Evolutionary conservation across 2,888 invertebrate genomes (phyloP).

Genomic region (Luperina testacea): DNA sequence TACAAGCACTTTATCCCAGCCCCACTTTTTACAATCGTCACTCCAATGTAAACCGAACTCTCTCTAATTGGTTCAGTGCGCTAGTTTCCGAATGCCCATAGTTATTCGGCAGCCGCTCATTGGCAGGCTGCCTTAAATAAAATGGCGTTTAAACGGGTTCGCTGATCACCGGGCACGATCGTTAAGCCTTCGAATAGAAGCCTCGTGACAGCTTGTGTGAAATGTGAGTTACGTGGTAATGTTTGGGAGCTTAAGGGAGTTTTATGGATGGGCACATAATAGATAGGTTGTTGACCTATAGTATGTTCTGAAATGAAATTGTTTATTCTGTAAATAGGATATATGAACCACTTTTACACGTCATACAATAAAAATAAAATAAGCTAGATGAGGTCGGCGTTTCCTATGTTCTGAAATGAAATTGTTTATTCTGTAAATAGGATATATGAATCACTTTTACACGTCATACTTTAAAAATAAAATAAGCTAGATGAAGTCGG

Average conservation of each 20-base stretch:
- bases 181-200: conserved; percentile 69
- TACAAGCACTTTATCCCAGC: conserved; percentile 10
- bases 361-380: too few species aligned
- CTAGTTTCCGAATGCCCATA: conserved; percentile 68
- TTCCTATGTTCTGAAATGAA: neutral
- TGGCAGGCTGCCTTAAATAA: conserved; percentile 83
- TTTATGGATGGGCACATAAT: neutral
- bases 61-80: conserved; percentile 68
- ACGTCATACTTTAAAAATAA: too few species aligned
- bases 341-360: neutral
- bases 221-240: conserved; percentile 54
- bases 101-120: conserved; percentile 71
- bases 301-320: neutral
- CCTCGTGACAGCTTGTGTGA: conserved; percentile 46
- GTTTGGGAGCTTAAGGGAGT: neutral
- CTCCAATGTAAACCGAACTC: conserved; percentile 49
- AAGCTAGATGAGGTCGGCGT: too few species aligned
- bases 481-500: too few species aligned
- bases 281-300: neutral
- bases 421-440: neutral
- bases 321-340: neutral
- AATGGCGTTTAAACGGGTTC: conserved; percentile 74
- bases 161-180: conserved; percentile 73
- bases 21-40: conserved; percentile 54
- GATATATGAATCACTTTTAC: neutral